A percentile compares a stretch with the other conserved stretches of the same genome.
Evolutionary conservation across 2,888 invertebrate genomes (phyloP).

Genomic region (Sarcophaga variegata): DNA sequence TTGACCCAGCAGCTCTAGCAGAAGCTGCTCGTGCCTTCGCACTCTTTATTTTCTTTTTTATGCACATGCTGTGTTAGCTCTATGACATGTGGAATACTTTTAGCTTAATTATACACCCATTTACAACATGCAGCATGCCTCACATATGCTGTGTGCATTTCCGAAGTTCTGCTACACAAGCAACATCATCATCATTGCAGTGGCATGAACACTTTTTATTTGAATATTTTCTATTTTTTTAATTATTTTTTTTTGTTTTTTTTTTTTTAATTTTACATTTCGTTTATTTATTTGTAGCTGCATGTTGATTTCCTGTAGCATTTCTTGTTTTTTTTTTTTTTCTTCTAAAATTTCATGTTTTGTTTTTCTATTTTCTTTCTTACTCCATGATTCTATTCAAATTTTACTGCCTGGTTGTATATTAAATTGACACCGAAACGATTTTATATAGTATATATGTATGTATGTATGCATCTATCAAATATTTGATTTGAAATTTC

Average conservation of each 20-base stretch:
- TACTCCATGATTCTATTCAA: slow-evolving; percentile 4
- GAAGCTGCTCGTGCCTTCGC: not conserved
- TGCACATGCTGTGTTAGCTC: not conserved
- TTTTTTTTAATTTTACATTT: slow-evolving; percentile 37
- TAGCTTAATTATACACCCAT: slow-evolving; percentile 64
- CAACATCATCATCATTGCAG: not conserved
- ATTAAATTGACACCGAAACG: slow-evolving; percentile 41
- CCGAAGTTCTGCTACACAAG: not conserved
- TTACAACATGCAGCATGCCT: slow-evolving; percentile 22
- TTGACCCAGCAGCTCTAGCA: not conserved
- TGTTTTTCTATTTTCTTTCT: slow-evolving; percentile 6
- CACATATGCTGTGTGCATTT: slow-evolving; percentile 8
- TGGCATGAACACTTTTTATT: slow-evolving; percentile 48
- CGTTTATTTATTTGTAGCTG: slow-evolving; percentile 50
- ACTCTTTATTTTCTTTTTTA: not conserved
- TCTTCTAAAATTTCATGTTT: slow-evolving; percentile 33
- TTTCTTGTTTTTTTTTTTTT: slow-evolving; percentile 12
- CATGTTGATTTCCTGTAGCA: slow-evolving; percentile 58
- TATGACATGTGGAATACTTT: slow-evolving; percentile 53
- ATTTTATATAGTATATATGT: not conserved
- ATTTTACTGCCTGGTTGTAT: slow-evolving; percentile 8
- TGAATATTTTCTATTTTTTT: slow-evolving; percentile 1
- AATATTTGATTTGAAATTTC: slow-evolving; percentile 11
- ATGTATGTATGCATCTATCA: too few relatives aligned
- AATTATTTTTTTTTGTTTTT: not conserved